Evolutionary conservation across 2,113 vertebrate genomes (phyloP).

Genomic region (Boleophthalmus pectinirostris): DNA sequence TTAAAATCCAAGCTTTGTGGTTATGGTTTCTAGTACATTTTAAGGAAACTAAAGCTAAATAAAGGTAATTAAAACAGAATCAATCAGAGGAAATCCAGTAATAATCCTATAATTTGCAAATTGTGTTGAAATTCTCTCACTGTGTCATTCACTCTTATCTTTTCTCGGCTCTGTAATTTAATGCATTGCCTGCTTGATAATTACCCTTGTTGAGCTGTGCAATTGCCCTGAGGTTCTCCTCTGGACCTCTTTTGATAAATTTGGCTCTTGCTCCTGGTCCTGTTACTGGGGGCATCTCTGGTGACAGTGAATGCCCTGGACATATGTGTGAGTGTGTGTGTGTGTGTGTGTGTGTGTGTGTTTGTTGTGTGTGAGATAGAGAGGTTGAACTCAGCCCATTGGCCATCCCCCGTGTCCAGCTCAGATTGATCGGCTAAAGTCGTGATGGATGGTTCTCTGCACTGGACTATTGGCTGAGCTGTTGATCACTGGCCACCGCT

Average conservation of each 20-base stretch:
- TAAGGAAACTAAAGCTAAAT: background rate
- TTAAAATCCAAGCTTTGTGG: too few relatives aligned
- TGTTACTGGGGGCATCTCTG: constrained; percentile 30
- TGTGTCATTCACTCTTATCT: constrained; percentile 8
- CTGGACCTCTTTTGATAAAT: constrained; percentile 41
- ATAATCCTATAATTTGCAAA: background rate
- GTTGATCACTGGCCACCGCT: constrained; percentile 47
- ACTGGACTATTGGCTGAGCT: constrained; percentile 31
- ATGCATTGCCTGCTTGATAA: constrained; percentile 38
- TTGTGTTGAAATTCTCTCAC: background rate
- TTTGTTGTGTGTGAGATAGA: too few relatives aligned
- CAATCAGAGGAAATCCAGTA: background rate
- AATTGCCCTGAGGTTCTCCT: constrained; percentile 27
- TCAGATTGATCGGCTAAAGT: constrained; percentile 49
- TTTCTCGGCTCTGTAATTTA: constrained; percentile 55
- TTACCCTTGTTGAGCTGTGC: constrained; percentile 35
- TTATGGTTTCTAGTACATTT: constrained; percentile 45
- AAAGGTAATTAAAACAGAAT: background rate
- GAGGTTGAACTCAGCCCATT: constrained; percentile 18
- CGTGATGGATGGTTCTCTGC: constrained; percentile 53
- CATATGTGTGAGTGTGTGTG: constrained; percentile 24
- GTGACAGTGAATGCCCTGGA: constrained; percentile 32
- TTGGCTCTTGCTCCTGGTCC: constrained; percentile 37
- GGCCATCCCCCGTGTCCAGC: constrained; percentile 31
- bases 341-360: constrained; percentile 27